Evolutionary conservation across 2,888 invertebrate species (phyloP).

Genomic region (Kuschelorhynchus macadamiae): DNA sequence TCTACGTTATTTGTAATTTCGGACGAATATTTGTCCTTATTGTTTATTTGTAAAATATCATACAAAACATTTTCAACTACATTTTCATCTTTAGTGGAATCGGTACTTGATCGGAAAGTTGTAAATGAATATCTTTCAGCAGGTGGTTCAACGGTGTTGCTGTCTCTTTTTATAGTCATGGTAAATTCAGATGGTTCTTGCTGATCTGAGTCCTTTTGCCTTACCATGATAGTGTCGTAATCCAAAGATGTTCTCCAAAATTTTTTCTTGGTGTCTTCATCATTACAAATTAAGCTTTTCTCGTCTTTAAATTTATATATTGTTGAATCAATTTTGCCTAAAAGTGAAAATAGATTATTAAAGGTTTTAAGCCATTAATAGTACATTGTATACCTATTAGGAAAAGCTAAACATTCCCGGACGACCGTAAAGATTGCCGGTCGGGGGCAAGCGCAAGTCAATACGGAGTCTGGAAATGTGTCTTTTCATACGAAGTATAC

Average conservation of each 20-base stretch:
- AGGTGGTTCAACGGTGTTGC: background rate
- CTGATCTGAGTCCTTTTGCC: background rate
- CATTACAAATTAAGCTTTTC: no score
- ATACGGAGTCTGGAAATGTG: no score
- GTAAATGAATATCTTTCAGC: constrained; percentile 34
- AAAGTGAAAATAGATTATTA: constrained; percentile 3
- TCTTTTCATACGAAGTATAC: no score
- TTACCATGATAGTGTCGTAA: constrained; percentile 7
- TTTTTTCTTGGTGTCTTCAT: background rate
- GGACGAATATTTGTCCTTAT: background rate
- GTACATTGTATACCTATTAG: no score
- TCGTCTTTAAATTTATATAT: background rate
- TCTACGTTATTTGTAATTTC: background rate
- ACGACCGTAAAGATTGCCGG: no score
- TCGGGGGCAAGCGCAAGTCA: no score
- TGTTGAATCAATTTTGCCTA: background rate
- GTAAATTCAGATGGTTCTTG: constrained; percentile 16
- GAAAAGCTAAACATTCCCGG: no score
- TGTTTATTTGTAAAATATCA: background rate
- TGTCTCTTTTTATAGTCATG: constrained; percentile 37
- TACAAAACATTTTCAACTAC: constrained; percentile 36
- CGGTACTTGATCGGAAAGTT: constrained; percentile 35
- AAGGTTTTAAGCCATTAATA: no score
- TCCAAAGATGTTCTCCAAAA: constrained; percentile 15
- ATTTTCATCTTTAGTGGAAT: constrained; percentile 7